Evolutionary conservation across 2,113 vertebrate genomes (phyloP).

Genomic region (Heterocephalus glaber): DNA sequence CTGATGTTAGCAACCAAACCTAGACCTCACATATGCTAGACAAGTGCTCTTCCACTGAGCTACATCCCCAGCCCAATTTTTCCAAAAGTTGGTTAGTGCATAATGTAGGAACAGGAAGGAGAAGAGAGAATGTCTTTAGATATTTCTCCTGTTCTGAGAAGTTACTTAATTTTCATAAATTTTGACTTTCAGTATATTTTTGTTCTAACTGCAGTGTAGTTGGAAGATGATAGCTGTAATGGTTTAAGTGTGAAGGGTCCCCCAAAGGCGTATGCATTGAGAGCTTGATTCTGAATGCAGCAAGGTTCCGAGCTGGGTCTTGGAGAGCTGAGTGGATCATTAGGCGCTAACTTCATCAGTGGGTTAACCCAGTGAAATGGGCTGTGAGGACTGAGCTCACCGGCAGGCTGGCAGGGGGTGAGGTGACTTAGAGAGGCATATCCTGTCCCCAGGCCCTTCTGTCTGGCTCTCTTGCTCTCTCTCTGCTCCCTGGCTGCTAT

Average conservation of each 20-base stretch:
- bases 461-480: not conserved
- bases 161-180: slow-evolving; percentile 5
- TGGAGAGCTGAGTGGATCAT: not conserved
- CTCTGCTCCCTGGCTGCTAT: not conserved
- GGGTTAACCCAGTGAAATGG: not conserved
- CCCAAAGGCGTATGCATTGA: not conserved
- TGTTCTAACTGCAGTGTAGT: not conserved
- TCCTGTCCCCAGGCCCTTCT: not conserved
- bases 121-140: not conserved
- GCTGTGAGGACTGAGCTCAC: too few species aligned
- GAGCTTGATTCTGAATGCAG: not conserved
- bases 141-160: slow-evolving; percentile 32
- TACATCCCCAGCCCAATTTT: not conserved
- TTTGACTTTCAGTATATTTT: not conserved
- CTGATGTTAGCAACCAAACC: not conserved
- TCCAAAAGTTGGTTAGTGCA: not conserved
- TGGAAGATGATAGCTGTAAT: not conserved
- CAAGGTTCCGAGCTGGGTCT: not conserved
- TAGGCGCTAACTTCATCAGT: not conserved
- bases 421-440: not conserved
- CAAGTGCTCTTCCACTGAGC: not conserved
- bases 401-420: not conserved
- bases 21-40: not conserved
- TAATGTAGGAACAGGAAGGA: not conserved
- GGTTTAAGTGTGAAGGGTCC: not conserved